phyloP scores from a whole-genome alignment of 1,140 invertebrate genomes.

The Drosophila micromelanica region DNA sequence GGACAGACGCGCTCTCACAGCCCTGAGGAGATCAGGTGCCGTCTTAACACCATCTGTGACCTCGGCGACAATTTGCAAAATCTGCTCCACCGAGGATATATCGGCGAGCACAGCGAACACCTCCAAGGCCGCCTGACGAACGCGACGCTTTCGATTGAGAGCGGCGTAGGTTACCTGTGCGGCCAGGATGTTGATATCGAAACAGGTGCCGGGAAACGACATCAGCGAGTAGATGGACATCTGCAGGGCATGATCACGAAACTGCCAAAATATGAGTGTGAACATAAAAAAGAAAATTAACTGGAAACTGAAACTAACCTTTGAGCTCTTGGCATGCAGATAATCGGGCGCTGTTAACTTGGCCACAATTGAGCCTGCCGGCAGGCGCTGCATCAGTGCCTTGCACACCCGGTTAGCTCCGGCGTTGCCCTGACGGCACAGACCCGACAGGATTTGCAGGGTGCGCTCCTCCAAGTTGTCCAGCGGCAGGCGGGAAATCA shows the following conservation, averaged over 20 bases:
- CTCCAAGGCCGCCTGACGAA: conserved; percentile 92
- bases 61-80: conserved; percentile 85
- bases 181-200: conserved; percentile 88
- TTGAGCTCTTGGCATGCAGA: conserved; percentile 88
- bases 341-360: conserved; percentile 88
- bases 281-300: too few relatives aligned
- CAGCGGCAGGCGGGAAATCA: conserved; percentile 79
- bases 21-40: conserved; percentile 84
- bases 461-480: conserved; percentile 84
- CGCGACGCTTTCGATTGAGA: conserved; percentile 89
- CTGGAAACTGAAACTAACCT: too few relatives aligned
- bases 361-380: conserved; percentile 87
- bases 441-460: conserved; percentile 85
- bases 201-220: conserved; percentile 92
- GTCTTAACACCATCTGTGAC: conserved; percentile 84
- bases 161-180: conserved; percentile 86
- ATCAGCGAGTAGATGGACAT: conserved; percentile 90
- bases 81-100: conserved; percentile 86
- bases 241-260: conserved; percentile 91
- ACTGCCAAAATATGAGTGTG: conserved; percentile 76
- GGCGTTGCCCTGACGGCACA: conserved; percentile 87
- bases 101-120: conserved; percentile 91
- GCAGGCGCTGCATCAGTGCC: conserved; percentile 88
- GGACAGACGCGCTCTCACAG: conserved; percentile 86
- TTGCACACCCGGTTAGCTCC: conserved; percentile 86